These are phyloP conservation scores for Physeter macrocephalus DNA, from an alignment of 2,113 vertebrate species.

Conservation along the genomic window DNA sequence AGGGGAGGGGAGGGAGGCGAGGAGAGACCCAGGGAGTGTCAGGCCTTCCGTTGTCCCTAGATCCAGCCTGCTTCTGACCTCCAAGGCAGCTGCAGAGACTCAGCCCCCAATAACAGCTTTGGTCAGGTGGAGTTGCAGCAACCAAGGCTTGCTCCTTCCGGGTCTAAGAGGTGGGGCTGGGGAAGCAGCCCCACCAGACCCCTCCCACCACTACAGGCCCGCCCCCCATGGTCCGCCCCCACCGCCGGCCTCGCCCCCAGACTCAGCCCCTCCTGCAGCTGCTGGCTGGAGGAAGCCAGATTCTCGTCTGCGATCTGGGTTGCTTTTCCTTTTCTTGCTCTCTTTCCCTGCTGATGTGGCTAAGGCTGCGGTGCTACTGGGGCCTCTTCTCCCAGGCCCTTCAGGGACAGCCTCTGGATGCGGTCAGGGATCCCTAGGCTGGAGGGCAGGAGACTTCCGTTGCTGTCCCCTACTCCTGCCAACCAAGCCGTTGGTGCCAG, in stretches of 20 bases:
- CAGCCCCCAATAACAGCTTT: neutral
- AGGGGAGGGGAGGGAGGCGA: neutral
- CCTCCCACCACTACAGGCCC: neutral
- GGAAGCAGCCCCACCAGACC: neutral
- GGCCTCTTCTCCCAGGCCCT: neutral
- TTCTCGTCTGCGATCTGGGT: neutral
- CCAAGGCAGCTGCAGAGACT: neutral
- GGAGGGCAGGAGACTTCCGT: neutral
- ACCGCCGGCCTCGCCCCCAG: neutral
- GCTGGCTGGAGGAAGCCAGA: neutral
- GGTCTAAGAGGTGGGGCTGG: neutral
- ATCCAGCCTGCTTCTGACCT: neutral
- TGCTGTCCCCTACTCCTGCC: neutral
- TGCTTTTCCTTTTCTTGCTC: neutral
- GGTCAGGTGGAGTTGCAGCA: accelerated
- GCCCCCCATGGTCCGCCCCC: neutral
- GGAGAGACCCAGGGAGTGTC: neutral
- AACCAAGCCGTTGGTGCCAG: neutral
- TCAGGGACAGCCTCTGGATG: neutral
- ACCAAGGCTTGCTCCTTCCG: neutral
- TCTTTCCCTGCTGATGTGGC: neutral
- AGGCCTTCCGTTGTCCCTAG: neutral
- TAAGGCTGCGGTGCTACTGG: neutral
- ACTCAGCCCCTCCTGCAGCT: neutral
- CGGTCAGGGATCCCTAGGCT: neutral